Percentiles rank a stretch among this genome's conserved stretches.
Evolutionary conservation across 2,888 invertebrate species (phyloP).

Genomic region (Amaurobius ferox): DNA sequence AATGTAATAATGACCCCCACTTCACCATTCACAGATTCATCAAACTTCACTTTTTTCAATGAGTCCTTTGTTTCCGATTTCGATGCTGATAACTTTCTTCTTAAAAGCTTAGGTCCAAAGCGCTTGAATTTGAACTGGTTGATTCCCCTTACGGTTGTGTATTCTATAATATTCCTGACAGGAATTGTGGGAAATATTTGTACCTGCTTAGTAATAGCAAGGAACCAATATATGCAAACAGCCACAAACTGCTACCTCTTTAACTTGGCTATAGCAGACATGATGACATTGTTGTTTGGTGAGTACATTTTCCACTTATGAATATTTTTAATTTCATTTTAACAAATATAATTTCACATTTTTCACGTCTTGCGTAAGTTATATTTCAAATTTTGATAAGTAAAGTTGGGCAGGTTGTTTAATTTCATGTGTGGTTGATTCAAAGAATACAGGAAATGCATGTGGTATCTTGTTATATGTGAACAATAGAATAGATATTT

Average conservation of each 20-base stretch:
- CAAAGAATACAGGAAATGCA: no score
- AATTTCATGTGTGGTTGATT: no score
- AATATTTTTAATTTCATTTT: no score
- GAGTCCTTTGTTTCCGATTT: neutral
- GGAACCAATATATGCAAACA: slow-evolving; percentile 77
- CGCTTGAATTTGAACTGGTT: slow-evolving; percentile 75
- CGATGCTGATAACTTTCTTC: slow-evolving; percentile 56
- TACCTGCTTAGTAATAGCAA: slow-evolving; percentile 77
- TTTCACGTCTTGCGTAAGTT: no score
- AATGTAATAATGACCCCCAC: neutral
- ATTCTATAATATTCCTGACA: slow-evolving; percentile 76
- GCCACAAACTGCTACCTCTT: slow-evolving; percentile 77
- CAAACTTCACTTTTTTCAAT: slow-evolving; percentile 1
- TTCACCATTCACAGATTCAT: neutral
- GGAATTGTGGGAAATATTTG: slow-evolving; percentile 76
- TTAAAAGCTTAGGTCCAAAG: slow-evolving; percentile 75
- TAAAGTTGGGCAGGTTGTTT: no score
- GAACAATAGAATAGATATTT: no score
- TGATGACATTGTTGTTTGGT: slow-evolving; percentile 77
- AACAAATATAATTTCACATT: no score
- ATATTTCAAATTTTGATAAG: no score
- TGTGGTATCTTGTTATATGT: no score
- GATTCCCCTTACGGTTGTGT: slow-evolving; percentile 76
- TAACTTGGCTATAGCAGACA: slow-evolving; percentile 77
- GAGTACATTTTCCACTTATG: slow-evolving; percentile 71